phyloP scores from a whole-genome alignment of 1,140 invertebrate species.

The Calosoma granatense region DNA sequence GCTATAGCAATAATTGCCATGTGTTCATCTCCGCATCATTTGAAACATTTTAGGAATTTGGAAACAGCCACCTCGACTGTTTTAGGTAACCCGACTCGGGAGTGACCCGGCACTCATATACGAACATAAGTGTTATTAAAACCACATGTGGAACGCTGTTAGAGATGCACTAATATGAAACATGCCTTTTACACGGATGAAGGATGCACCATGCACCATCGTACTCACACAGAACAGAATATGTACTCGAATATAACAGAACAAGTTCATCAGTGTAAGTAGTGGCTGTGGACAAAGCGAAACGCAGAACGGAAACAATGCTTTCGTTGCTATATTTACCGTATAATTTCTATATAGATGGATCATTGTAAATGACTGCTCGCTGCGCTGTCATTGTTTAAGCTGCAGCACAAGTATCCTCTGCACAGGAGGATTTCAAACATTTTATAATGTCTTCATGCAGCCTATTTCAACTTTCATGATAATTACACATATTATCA shows the following conservation, averaged over 20 bases:
- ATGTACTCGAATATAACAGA: no score
- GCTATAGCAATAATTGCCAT: no score
- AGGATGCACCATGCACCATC: not conserved
- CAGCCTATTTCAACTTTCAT: not conserved
- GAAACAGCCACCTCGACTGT: not conserved
- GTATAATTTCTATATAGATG: conserved; percentile 4
- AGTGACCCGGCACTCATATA: not conserved
- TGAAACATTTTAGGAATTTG: not conserved
- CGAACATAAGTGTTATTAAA: conserved; percentile 4
- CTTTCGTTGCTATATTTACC: not conserved
- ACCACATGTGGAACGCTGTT: not conserved
- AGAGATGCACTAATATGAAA: conserved; percentile 2
- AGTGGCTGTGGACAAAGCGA: not conserved
- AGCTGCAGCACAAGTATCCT: not conserved
- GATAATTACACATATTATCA: not conserved
- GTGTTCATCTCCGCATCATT: no score
- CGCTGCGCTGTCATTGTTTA: not conserved
- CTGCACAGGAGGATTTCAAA: not conserved
- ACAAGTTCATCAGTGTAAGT: conserved; percentile 7
- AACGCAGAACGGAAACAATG: not conserved
- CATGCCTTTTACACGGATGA: conserved; percentile 4
- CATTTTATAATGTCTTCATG: not conserved
- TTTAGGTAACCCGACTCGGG: not conserved
- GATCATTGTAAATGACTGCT: not conserved
- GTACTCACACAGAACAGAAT: not conserved